Evolutionary conservation across 1,140 invertebrate genomes (phyloP), one percentile per base, ranked within the genome.

Genomic region (Drosophila ohnishii): DNA sequence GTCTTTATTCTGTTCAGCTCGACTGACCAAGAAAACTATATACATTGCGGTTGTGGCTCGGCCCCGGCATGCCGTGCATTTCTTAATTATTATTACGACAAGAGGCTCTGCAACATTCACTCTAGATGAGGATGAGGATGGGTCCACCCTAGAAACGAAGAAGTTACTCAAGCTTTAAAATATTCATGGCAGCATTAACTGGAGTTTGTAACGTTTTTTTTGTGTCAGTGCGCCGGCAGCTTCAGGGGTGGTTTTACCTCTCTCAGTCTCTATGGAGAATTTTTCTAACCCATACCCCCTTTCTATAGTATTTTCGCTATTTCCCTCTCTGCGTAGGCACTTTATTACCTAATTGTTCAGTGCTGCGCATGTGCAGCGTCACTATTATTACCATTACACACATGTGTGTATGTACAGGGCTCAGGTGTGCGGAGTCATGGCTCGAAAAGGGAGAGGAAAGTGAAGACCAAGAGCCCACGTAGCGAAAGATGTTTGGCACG

Each of bases 121-220:
- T 50, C 50, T 51, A 63, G 69, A 63, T 45, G 59, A 55, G 42
- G 42, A 42, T 67, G 34, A 44, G 51, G 22, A n/a, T 50, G 25
- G 56, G 65, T 62, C 65, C 48, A 61, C 74, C 55, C 51, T 73
- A 62, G 53, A 61, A 61, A 35, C 69, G 50, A 40, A 72, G 30
- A 78, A 82, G 76, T 79, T 82, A 81, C 78, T 81, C 75, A 78
- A 81, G 82, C 82, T 80, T 74, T 67, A 71, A 70, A 44, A 40
- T 64, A 64, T 64, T 61, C 34, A 61, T 16, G 61, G 56, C 37
- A 61, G 35, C 65, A 48, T 59, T 71, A 72, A 65, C 70, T 64
- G 59, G 60, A 77, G 86, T 89, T 88, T 88, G 80, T 88, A 88
- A 88, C 84, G 84, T 88, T 88, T 88, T 88, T 88, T 87, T 77